Evolutionary conservation across 1,140 invertebrate genomes (phyloP).

Genomic region (Drosophila guanche): DNA sequence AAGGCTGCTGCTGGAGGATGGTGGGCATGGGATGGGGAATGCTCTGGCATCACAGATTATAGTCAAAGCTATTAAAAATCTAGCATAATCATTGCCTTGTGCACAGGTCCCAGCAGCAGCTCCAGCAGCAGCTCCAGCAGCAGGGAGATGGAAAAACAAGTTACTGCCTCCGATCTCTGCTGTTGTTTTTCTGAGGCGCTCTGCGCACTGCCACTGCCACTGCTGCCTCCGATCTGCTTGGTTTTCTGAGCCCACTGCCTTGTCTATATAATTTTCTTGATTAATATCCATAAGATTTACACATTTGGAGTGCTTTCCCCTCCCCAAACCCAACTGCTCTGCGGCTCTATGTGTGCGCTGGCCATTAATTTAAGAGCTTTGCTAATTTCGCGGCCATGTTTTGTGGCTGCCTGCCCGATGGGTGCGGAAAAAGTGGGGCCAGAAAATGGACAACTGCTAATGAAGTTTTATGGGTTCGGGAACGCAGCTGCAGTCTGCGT

Average conservation of each 20-base stretch:
- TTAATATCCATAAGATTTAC: slow-evolving; percentile 79
- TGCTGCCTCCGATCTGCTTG: too few species aligned
- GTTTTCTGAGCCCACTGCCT: slow-evolving; percentile 4
- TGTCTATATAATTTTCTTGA: slow-evolving; percentile 80
- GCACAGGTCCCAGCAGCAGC: background rate
- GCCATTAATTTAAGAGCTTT: slow-evolving; percentile 74
- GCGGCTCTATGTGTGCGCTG: slow-evolving; percentile 22
- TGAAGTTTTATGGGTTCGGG: slow-evolving; percentile 74
- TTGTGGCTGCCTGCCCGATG: background rate
- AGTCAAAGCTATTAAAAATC: slow-evolving; percentile 79
- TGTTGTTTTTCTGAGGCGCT: slow-evolving; percentile 15
- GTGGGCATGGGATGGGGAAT: slow-evolving; percentile 9
- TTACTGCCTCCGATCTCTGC: slow-evolving; percentile 12
- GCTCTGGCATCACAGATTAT: slow-evolving; percentile 61
- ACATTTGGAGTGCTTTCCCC: slow-evolving; percentile 36
- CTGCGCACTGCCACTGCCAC: slow-evolving; percentile 22
- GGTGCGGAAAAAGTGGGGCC: background rate
- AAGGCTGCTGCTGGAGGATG: background rate
- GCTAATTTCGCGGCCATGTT: slow-evolving; percentile 58
- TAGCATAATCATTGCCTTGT: slow-evolving; percentile 68
- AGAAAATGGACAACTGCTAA: slow-evolving; percentile 49
- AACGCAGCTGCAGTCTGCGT: slow-evolving; percentile 49
- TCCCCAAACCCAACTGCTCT: background rate
- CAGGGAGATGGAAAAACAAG: slow-evolving; percentile 42
- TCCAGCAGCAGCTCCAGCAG: too few species aligned